A percentile compares a stretch with the other conserved stretches of the same genome.
These are phyloP conservation scores for Bombus turneri DNA, from an alignment of 1,140 invertebrate species.

Conservation along the genomic window DNA sequence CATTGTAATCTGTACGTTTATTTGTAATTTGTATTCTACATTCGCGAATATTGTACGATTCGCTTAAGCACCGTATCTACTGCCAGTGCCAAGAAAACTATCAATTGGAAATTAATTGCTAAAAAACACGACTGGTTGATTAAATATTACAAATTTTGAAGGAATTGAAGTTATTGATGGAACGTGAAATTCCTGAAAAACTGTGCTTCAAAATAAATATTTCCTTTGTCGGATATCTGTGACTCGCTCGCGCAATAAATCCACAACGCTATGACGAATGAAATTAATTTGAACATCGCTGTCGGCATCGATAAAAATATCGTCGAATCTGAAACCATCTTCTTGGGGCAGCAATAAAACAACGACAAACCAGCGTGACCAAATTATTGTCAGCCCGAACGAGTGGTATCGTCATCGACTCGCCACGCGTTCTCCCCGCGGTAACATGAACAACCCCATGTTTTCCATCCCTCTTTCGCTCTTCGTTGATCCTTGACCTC, in stretches of 20 bases:
- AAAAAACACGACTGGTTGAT: neutral
- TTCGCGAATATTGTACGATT: too few relatives aligned
- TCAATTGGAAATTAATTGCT: neutral
- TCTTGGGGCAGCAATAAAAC: neutral
- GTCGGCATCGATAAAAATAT: too few relatives aligned
- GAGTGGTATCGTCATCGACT: neutral
- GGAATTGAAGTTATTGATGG: too few relatives aligned
- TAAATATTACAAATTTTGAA: too few relatives aligned
- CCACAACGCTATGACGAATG: too few relatives aligned
- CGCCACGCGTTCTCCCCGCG: slow-evolving; percentile 4
- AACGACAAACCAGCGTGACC: neutral
- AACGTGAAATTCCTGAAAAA: neutral
- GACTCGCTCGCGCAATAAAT: neutral
- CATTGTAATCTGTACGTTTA: too few relatives aligned
- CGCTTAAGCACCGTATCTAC: too few relatives aligned
- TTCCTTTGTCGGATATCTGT: neutral
- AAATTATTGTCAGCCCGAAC: slow-evolving; percentile 28
- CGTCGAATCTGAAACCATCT: neutral
- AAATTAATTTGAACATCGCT: too few relatives aligned
- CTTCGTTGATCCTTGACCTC: slow-evolving; percentile 72
- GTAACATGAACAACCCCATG: slow-evolving; percentile 32
- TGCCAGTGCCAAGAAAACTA: too few relatives aligned
- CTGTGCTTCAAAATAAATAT: neutral
- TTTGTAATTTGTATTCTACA: too few relatives aligned
- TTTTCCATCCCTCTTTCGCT: slow-evolving; percentile 4